These are phyloP conservation scores for Pristionchus entomophagus DNA, from an alignment of 2,888 invertebrate species.

Conservation along the genomic window DNA sequence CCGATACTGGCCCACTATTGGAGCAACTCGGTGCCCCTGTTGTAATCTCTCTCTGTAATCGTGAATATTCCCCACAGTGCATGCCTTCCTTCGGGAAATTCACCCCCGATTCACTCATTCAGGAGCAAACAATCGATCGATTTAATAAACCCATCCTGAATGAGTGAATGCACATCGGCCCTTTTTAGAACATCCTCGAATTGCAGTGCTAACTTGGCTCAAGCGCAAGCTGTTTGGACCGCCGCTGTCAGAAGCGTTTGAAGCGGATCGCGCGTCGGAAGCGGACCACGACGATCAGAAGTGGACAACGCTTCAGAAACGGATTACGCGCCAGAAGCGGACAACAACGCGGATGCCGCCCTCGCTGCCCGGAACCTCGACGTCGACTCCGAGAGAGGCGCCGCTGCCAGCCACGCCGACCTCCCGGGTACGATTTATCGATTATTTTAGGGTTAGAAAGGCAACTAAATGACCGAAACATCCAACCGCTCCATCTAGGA, in stretches of 20 bases:
- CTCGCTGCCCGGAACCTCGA: neutral
- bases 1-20: neutral
- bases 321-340: too few relatives aligned
- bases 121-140: too few relatives aligned
- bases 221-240: neutral
- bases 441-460: too few relatives aligned
- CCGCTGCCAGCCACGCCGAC: neutral
- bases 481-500: too few relatives aligned
- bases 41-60: neutral
- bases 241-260: neutral
- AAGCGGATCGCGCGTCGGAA: too few relatives aligned
- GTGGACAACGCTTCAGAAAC: too few relatives aligned
- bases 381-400: neutral
- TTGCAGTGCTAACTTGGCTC: neutral
- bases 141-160: too few relatives aligned
- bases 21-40: neutral
- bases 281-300: too few relatives aligned
- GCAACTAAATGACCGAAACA: too few relatives aligned
- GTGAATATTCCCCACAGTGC: neutral
- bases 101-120: neutral
- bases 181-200: too few relatives aligned
- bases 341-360: conserved; percentile 4
- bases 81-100: neutral
- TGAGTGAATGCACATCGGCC: too few relatives aligned
- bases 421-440: conserved; percentile 12